Conservation (phyloP, 2,888 invertebrate species). For the Heliconius cydno region DNA sequence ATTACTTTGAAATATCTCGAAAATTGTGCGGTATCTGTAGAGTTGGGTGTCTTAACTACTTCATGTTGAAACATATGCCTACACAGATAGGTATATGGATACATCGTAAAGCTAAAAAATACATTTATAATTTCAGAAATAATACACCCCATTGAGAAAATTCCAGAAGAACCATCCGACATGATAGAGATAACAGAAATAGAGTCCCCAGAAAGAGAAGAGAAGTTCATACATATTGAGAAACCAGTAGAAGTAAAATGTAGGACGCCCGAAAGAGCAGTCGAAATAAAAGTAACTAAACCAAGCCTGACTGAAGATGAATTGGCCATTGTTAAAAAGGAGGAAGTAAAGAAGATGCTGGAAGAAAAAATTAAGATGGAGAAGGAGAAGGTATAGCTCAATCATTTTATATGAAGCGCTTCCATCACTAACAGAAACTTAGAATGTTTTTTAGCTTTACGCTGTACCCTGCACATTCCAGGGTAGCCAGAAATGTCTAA, state of each 20-base stretch:
- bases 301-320: conserved; percentile 56
- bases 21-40: no score
- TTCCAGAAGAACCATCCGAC: conserved; percentile 22
- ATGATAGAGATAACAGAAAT: conserved; percentile 44
- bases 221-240: conserved; percentile 7
- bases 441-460: no score
- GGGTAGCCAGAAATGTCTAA: no score
- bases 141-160: conserved; percentile 28
- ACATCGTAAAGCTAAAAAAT: not conserved
- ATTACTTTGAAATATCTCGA: no score
- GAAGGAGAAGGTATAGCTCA: conserved; percentile 62
- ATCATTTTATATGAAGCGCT: conserved; percentile 23
- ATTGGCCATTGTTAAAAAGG: conserved; percentile 44
- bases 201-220: conserved; percentile 29
- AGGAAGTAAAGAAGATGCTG: conserved; percentile 60
- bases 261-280: conserved; percentile 7
- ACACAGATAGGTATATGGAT: no score
- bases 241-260: conserved; percentile 15
- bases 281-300: conserved; percentile 37
- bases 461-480: no score
- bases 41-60: no score
- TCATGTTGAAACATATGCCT: no score
- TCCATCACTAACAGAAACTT: no score
- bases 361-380: conserved; percentile 66
- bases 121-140: conserved; percentile 21